Evolutionary conservation across 2,113 vertebrate species (phyloP), one percentile per base, ranked within the genome.

Genomic region (Xiphias gladius): DNA sequence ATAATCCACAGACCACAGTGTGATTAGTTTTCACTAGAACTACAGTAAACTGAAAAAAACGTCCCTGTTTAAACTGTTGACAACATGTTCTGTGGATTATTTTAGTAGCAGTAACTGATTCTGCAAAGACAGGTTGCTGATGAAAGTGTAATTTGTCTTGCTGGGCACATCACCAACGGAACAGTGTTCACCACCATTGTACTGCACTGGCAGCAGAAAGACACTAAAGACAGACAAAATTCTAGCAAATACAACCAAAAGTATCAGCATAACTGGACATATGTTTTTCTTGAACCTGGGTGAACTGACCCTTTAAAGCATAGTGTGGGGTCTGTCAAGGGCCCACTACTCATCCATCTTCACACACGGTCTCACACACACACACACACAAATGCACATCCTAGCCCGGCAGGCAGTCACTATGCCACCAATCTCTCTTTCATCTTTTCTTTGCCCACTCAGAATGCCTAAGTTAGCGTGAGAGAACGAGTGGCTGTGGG

Each of bases 401-500:
- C 41, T 22, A 28, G 11, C 22, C 69, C 37, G 1, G 46, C 59
- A 32, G n/a, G 54, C 54, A 50, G 20, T n/a, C 43, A 79, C 48
- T 30, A 17, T 37, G 67, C 46, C 59, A 41, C 19, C 57, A 52
- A 22, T 58, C 50, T 48, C 55, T 61, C 78, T 76, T 72, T 69
- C 64, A 78, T 80, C 71, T 76, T 62, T 41, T 39, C n/a, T 50
- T 75, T 14, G 24, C n/a, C 48, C 54, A 37, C 35, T 26, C 68
- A 76, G n/a, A 88, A 52, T 17, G 13, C 76, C 63, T 58, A 39
- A 50, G 67, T 71, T 67, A 76, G 61, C 14, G 1, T 72, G 78
- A 88, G 82, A 68, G 67, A 76, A 37, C 39, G 64, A 76, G 74
- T 32, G 79, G 73, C 61, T 76, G 30, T 32, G 64, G 79, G 77